phyloP scores from a whole-genome alignment of 2,797 vertebrate species.

The Crenichthys baileyi region DNA sequence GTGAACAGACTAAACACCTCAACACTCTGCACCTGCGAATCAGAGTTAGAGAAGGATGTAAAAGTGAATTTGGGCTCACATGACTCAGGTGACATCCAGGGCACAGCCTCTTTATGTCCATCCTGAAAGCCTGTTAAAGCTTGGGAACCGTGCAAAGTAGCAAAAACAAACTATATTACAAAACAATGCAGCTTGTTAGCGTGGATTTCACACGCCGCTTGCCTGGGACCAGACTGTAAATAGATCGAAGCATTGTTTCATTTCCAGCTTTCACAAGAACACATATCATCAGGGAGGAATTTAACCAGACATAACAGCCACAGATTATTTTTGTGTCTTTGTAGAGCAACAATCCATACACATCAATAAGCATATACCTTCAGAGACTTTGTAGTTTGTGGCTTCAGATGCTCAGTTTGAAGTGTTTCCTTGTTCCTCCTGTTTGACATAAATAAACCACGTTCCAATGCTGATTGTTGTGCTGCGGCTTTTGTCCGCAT shows the following conservation, averaged over 20 bases:
- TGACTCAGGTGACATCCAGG: neutral
- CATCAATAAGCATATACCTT: slow-evolving; percentile 63
- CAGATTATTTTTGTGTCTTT: slow-evolving; percentile 70
- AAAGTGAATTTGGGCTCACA: neutral
- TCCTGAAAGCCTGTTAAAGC: slow-evolving; percentile 22
- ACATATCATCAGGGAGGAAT: slow-evolving; percentile 61
- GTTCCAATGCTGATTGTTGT: slow-evolving; percentile 60
- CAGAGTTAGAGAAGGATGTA: neutral
- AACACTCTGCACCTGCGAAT: neutral
- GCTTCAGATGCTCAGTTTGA: slow-evolving; percentile 54
- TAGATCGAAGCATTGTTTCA: slow-evolving; percentile 62
- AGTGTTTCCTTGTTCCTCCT: slow-evolving; percentile 57
- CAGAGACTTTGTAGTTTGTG: slow-evolving; percentile 40
- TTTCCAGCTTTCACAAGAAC: slow-evolving; percentile 40
- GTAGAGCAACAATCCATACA: slow-evolving; percentile 66
- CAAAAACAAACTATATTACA: slow-evolving; percentile 22
- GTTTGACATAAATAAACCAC: slow-evolving; percentile 57
- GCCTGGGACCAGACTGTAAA: slow-evolving; percentile 60
- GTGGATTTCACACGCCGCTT: slow-evolving; percentile 54
- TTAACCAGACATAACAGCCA: slow-evolving; percentile 71
- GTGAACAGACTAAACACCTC: neutral
- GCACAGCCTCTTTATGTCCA: neutral
- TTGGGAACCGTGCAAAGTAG: slow-evolving; percentile 42
- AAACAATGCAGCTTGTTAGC: slow-evolving; percentile 60
- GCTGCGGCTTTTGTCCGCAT: slow-evolving; percentile 47